Evolutionary conservation across 1,140 invertebrate species (phyloP), one percentile per base, ranked within the genome.

Genomic region (Cotesia glomerata): DNA sequence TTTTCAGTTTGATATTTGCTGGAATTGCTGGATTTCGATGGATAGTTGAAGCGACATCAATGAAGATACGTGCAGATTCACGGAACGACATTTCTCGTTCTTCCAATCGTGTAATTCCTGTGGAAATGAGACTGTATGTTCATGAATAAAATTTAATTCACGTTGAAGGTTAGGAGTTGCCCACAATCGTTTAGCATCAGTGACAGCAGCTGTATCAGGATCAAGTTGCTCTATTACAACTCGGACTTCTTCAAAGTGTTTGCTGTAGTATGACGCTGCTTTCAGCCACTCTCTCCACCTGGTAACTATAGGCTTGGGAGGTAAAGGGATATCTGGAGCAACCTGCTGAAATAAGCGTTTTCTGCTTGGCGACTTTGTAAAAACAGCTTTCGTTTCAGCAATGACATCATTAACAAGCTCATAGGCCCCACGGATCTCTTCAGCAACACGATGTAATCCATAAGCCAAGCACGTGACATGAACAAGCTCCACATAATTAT

Each of bases 401-500:
- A 72, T 62, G 0, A 67, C 13, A 13, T 39, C 4, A 36, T 67
- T 54, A 16, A 85, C 81, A 59, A 72, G 73, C 32, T 72, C 56
- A 71, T 79, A 86, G 36, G 69, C 18, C 16, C 35, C 39, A 66
- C 84, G 66, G 11, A 86, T 69, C 35, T 77, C 72, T 80, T 86
- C 82, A 32, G 79, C 80, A 64, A 86, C 61, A 69, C 76, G 34
- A 74, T 87, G 77, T 59, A 84, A 35, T 72, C 72, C 80, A 73
- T 86, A 81, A 54, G 80, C 82, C 13, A 86, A 69, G 71, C 82
- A 87, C 5, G 80, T 85, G 0, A 84, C 68, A 59, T 82, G 76
- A 39, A 80, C 36, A 49, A 81, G 66, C 49, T 78, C 4, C 8
- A 73, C 16, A 72, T 71, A 62, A 76, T 82, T 32, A 8, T 11